phyloP scores from a whole-genome alignment of 2,113 vertebrate genomes.

The Phasianus colchicus region DNA sequence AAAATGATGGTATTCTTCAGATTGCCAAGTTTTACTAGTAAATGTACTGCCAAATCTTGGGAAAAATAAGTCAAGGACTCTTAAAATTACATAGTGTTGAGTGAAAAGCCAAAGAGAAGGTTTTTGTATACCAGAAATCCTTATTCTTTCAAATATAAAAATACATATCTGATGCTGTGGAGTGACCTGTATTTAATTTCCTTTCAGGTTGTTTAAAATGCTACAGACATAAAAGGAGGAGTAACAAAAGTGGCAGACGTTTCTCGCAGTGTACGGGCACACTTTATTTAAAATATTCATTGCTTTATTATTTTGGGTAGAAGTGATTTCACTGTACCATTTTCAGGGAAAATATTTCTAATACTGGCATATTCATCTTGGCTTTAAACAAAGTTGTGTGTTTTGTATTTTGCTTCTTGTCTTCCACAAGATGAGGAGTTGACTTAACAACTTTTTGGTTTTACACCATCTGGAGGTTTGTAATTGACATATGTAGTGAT shows the following conservation, averaged over 20 bases:
- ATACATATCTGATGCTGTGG: slow-evolving; percentile 64
- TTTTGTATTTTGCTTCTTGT: slow-evolving; percentile 43
- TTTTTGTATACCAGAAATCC: slow-evolving; percentile 68
- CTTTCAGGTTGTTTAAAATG: slow-evolving; percentile 54
- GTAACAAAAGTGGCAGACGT: background rate
- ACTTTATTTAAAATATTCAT: background rate
- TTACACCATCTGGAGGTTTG: slow-evolving; percentile 69
- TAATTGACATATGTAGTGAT: slow-evolving; percentile 65
- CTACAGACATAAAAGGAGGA: background rate
- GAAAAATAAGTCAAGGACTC: slow-evolving; percentile 77
- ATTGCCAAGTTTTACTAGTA: slow-evolving; percentile 85
- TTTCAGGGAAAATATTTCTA: slow-evolving; percentile 11
- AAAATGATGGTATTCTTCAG: slow-evolving; percentile 63
- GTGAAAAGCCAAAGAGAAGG: slow-evolving; percentile 82
- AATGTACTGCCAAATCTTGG: slow-evolving; percentile 83
- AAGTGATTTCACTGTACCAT: background rate
- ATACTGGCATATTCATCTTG: background rate
- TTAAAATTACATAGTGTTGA: slow-evolving; percentile 89
- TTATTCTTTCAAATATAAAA: slow-evolving; percentile 65
- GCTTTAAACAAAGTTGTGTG: background rate
- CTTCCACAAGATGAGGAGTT: slow-evolving; percentile 18
- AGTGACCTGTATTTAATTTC: slow-evolving; percentile 29
- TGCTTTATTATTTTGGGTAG: background rate
- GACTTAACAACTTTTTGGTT: slow-evolving; percentile 44
- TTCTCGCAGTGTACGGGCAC: background rate